These are phyloP conservation scores for Augochlorella aurata DNA, from an alignment of 2,888 invertebrate genomes.

Conservation along the genomic window DNA sequence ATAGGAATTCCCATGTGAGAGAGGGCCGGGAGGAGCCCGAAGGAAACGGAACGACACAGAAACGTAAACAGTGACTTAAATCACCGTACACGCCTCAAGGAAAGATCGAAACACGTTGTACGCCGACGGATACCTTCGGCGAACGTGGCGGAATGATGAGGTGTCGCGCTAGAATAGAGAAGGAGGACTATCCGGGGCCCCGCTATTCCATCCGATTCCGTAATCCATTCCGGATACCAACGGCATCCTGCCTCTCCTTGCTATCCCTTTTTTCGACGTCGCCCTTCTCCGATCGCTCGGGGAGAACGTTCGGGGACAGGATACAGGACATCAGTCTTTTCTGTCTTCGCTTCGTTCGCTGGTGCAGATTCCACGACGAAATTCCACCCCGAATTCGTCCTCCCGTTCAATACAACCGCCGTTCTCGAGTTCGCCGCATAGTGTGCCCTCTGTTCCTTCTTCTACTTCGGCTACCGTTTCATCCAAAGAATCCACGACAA, in stretches of 20 bases:
- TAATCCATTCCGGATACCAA: conserved; percentile 76
- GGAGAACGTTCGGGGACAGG: conserved; percentile 52
- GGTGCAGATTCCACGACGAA: conserved; percentile 69
- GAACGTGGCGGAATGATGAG: conserved; percentile 74
- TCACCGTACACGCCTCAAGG: conserved; percentile 64
- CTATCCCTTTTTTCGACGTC: conserved; percentile 20
- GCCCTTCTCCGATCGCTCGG: conserved; percentile 24
- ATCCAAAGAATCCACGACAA: conserved; percentile 29
- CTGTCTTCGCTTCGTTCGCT: conserved; percentile 65
- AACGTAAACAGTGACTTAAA: conserved; percentile 69
- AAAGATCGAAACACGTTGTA: conserved; percentile 61
- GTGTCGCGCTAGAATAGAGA: conserved; percentile 68
- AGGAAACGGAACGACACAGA: conserved; percentile 43
- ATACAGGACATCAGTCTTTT: conserved; percentile 70
- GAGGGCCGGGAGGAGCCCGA: background rate
- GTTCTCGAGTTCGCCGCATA: conserved; percentile 50
- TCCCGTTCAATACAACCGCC: conserved; percentile 69
- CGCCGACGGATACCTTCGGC: conserved; percentile 62
- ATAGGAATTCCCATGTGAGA: conserved; percentile 52
- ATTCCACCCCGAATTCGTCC: conserved; percentile 69
- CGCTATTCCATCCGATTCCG: conserved; percentile 76
- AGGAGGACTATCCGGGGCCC: conserved; percentile 61
- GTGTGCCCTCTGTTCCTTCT: conserved; percentile 24
- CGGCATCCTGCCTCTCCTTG: conserved; percentile 40
- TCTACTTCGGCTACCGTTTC: conserved; percentile 14